phyloP scores from a whole-genome alignment of 2,113 vertebrate genomes.

The Spilogale gracilis region DNA sequence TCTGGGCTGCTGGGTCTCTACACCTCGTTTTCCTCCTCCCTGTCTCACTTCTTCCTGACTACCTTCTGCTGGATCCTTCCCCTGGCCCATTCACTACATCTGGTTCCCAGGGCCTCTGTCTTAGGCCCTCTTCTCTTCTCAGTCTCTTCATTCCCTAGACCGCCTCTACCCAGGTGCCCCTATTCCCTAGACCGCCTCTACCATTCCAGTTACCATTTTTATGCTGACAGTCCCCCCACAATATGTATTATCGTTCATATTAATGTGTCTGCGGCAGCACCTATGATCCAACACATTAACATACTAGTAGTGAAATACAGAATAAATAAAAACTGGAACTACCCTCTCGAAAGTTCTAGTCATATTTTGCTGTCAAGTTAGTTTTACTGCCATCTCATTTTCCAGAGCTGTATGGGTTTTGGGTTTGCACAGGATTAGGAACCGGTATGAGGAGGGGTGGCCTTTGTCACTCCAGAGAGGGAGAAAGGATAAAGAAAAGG shows the following conservation, averaged over 20 bases:
- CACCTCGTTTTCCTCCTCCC: background rate
- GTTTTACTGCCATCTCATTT: background rate
- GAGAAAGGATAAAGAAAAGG: background rate
- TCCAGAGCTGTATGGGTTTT: background rate
- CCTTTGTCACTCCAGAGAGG: background rate
- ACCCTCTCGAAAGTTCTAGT: background rate
- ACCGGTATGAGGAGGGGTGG: background rate
- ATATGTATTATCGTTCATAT: background rate
- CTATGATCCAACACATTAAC: background rate
- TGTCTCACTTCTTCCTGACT: background rate
- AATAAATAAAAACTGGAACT: background rate
- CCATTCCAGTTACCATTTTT: background rate
- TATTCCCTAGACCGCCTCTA: too few relatives aligned
- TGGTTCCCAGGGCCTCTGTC: background rate
- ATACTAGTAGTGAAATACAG: background rate
- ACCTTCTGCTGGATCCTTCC: background rate
- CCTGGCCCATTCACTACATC: background rate
- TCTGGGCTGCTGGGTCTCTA: background rate
- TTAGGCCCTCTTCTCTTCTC: background rate
- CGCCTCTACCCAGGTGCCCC: background rate
- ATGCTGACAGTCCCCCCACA: background rate
- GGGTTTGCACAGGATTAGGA: background rate
- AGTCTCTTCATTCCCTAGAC: background rate
- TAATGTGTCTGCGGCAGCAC: background rate
- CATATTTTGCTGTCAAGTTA: conserved; percentile 37